phyloP scores from a whole-genome alignment of 2,888 invertebrate species.

The Epinotia demarniana region DNA sequence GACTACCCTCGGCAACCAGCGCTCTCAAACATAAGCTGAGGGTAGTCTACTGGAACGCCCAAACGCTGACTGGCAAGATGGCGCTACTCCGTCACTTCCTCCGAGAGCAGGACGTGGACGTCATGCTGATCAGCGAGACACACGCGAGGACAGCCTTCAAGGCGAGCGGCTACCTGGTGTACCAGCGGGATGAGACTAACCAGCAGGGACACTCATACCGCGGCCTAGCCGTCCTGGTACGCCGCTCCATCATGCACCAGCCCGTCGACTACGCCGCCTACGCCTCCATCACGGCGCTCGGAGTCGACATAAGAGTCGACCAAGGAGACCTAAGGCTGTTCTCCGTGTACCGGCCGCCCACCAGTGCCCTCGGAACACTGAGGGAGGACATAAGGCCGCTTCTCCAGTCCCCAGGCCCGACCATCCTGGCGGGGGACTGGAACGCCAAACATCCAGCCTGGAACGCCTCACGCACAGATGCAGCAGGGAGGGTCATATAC shows the following conservation, averaged over 20 bases:
- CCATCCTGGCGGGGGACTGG: conserved; percentile 5
- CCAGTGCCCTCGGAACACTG: background rate
- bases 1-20: background rate
- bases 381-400: background rate
- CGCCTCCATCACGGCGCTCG: conserved; percentile 1
- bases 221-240: background rate
- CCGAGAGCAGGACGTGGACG: conserved; percentile 1
- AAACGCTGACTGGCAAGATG: background rate
- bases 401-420: background rate
- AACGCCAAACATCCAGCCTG: background rate
- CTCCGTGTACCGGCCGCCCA: background rate
- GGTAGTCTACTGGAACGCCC: conserved; percentile 17
- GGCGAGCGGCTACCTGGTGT: background rate
- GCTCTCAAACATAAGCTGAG: no score
- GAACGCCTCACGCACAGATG: rapidly evolving
- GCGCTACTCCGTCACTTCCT: conserved; percentile 12
- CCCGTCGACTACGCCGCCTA: background rate
- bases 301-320: background rate
- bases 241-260: conserved; percentile 15
- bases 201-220: background rate
- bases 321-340: background rate
- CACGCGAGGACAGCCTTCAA: background rate
- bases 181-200: background rate
- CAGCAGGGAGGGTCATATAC: background rate
- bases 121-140: background rate